Evolutionary conservation across 2,888 invertebrate species (phyloP).

Genomic region (Prosapia bicincta): DNA sequence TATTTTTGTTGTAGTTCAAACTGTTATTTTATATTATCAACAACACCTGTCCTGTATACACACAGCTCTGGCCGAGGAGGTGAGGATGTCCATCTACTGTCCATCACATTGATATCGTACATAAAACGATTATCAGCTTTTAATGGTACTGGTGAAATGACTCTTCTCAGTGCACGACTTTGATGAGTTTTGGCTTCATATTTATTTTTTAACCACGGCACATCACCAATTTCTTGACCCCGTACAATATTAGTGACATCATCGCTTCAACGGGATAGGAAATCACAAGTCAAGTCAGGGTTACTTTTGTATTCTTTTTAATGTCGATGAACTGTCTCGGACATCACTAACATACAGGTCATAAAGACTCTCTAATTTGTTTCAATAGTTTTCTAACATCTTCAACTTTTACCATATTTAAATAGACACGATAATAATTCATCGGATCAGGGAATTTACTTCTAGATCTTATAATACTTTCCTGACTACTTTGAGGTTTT

Average conservation of each 20-base stretch:
- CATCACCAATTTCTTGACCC: slow-evolving; percentile 55
- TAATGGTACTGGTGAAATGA: slow-evolving; percentile 56
- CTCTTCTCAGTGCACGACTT: slow-evolving; percentile 50
- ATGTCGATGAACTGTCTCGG: slow-evolving; percentile 45
- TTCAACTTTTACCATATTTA: slow-evolving; percentile 68
- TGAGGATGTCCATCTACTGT: slow-evolving; percentile 31
- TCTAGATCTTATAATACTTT: slow-evolving; percentile 41
- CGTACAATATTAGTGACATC: slow-evolving; percentile 51
- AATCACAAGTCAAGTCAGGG: slow-evolving; percentile 65
- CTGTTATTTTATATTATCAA: slow-evolving; percentile 66
- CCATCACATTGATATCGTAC: slow-evolving; percentile 86
- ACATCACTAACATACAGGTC: slow-evolving; percentile 45
- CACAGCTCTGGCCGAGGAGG: slow-evolving; percentile 31
- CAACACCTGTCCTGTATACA: slow-evolving; percentile 54
- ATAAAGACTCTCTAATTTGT: slow-evolving; percentile 70
- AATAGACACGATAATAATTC: slow-evolving; percentile 63
- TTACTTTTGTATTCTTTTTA: slow-evolving; percentile 70
- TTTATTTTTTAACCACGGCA: slow-evolving; percentile 57
- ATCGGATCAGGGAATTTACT: slow-evolving; percentile 59
- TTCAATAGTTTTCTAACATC: slow-evolving; percentile 74
- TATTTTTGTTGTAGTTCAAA: slow-evolving; percentile 56
- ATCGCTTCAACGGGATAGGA: slow-evolving; percentile 49
- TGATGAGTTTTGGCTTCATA: slow-evolving; percentile 54
- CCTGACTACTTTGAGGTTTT: slow-evolving; percentile 39
- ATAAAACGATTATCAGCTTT: slow-evolving; percentile 69